Base-by-base conservation (phyloP, 1,140 invertebrate genomes). In the Portunus trituberculatus region DNA sequence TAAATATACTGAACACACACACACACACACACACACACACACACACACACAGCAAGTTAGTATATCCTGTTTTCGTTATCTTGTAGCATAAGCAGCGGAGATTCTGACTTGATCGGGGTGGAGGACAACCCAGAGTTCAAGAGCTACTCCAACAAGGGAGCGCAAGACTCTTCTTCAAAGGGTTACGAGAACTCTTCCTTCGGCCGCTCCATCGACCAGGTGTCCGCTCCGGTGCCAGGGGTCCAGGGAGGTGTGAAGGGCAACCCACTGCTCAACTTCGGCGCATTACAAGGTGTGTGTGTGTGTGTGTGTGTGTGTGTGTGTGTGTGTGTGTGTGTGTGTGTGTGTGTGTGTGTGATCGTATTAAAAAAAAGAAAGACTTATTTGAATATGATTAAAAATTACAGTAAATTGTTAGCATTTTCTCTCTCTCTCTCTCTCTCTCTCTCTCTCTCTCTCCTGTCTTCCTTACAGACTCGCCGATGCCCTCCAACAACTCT, bases 51-150 rank as follows among this genome's bases (percentile, higher is more conserved):
- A 39, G n/a, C 39, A 6, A 39, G 39, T 39, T 2, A 39, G 39
- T 76, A 25, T 76, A n/a, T 76, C n/a, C 67, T n/a, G 4, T 20
- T 76, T 25, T n/a, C n/a, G 3, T 90, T 90, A 28, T 31, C 16
- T 48, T 92, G 14, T 96, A 98, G 98, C 96, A 97, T 97, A 89
- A 96, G 96, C 16, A 98, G 98, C 52, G 97, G 97, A 46, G 97
- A 98, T 96, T 98, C 98, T 0, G 97, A 98, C 93, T 96, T 98
- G 67, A 97, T 98, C 94, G 98, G 98, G 28, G 97, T 98, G 32
- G 98, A 98, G 96, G 97, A 98, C 96, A 97, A 98, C 96, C 97
- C 97, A n/a, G 97, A 98, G 96, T 98, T 98, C 97, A 96, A 92
- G 52, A 96, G 96, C 32, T 96, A 96, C 46, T 86, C 91, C 4